Evolutionary conservation across 92 coral and sea anemone species (phyloP), one percentile per base, ranked within the genome.

Genomic region (Scolanthus callimorphus): DNA sequence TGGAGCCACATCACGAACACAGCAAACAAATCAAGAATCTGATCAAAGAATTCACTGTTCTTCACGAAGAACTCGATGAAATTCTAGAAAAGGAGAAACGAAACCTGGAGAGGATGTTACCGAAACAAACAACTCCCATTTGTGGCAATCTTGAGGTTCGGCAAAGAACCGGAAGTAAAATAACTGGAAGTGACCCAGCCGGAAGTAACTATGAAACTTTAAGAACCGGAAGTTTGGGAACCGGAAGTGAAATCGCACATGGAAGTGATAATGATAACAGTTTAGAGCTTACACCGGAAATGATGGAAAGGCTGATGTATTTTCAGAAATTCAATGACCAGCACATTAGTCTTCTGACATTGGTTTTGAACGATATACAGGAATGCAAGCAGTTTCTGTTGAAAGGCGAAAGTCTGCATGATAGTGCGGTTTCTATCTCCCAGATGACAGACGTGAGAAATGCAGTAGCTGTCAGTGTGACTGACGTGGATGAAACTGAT

Each of bases 61-160:
- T 79, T 4, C 91, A 84, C 34, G 92, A 78, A 39, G 81, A 83
- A 38, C 86, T 83, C 8, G 96, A 91, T 20, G 73, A 70, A 12
- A 44, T 91, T 12, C 65, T 91, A 10, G 97, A 87, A 57, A 59
- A 75, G 28, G 96, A 91, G 61, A 74, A 62, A 9, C 31, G 56
- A 50, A 60, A 49, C 22, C 26, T 83, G 44, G 89, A 73, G 28
- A 63, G 13, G 2, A 31, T 64, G 47, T 28, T 77, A 49, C 70
- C 77, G 3, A 57, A 74, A 30, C n/a, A n/a, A n/a, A n/a, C n/a
- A n/a, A n/a, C n/a, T n/a, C n/a, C n/a, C n/a, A n/a, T n/a, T n/a
- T n/a, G n/a, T n/a, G n/a, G n/a, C n/a, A n/a, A n/a, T n/a, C n/a
- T n/a, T n/a, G n/a, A n/a, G n/a, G n/a, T n/a, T n/a, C 43, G 43